Evolutionary conservation across 1,140 invertebrate genomes (phyloP).

Genomic region (Andrena cerasifolii): DNA sequence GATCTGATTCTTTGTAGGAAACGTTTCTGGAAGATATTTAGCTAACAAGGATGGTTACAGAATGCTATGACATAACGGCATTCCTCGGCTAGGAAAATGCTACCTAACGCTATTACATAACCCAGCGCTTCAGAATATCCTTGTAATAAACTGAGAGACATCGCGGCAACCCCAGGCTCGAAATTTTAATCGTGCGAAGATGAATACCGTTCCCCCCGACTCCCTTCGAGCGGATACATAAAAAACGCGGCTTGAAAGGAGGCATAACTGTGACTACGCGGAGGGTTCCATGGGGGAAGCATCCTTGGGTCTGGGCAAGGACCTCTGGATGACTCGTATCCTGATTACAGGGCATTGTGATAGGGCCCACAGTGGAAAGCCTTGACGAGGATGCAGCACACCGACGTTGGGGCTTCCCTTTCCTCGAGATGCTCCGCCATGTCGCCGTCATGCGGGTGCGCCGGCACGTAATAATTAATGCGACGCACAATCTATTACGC

Average conservation of each 20-base stretch:
- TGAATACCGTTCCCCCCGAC: neutral
- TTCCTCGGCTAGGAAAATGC: slow-evolving; percentile 28
- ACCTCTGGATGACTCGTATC: slow-evolving; percentile 46
- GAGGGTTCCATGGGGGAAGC: slow-evolving; percentile 6
- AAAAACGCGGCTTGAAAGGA: neutral
- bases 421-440: slow-evolving; percentile 6
- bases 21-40: no score
- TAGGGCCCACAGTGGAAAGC: neutral
- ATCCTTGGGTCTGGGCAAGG: slow-evolving; percentile 60
- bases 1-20: no score
- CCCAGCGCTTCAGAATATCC: neutral
- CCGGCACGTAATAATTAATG: slow-evolving; percentile 63
- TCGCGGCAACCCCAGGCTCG: neutral
- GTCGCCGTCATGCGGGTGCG: slow-evolving; percentile 58
- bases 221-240: neutral
- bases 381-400: slow-evolving; percentile 2
- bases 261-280: neutral
- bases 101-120: slow-evolving; percentile 28
- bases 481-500: slow-evolving; percentile 49
- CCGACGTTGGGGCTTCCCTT: slow-evolving; percentile 18
- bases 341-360: slow-evolving; percentile 63
- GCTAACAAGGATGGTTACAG: no score
- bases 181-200: neutral
- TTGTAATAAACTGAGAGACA: slow-evolving; percentile 17
- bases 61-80: slow-evolving; percentile 18